A percentile compares a stretch with the other conserved stretches of the same genome.
Evolutionary conservation across 64 coral and sea anemone species (phyloP).

Genomic region (Montipora foliosa): DNA sequence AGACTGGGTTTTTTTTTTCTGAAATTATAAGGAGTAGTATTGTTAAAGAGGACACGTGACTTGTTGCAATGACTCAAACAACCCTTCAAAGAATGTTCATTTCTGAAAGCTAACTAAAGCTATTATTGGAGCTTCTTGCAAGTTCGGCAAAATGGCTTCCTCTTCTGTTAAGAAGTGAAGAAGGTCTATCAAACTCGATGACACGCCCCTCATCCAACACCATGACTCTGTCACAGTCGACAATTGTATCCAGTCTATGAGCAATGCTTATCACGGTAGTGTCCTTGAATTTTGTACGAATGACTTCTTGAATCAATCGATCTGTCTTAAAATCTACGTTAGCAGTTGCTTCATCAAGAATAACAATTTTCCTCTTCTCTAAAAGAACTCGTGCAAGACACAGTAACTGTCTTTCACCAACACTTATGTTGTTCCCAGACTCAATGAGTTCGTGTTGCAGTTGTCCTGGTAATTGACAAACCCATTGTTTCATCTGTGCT

Average conservation of each 20-base stretch:
- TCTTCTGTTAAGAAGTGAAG: constrained; percentile 6
- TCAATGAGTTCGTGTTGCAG: constrained; percentile 51
- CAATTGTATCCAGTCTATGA: constrained; percentile 84
- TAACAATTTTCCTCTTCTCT: constrained; percentile 56
- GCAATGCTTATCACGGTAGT: constrained; percentile 81
- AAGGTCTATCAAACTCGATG: constrained; percentile 74
- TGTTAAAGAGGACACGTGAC: no score
- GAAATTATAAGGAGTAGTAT: no score
- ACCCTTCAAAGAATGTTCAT: no score
- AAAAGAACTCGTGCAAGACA: constrained; percentile 70
- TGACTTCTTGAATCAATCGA: constrained; percentile 68
- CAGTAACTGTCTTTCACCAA: constrained; percentile 63
- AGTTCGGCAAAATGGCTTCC: constrained; percentile 34
- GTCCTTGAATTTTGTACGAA: constrained; percentile 71
- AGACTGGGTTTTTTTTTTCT: no score
- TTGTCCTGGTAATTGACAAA: constrained; percentile 43
- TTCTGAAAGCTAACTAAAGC: background rate
- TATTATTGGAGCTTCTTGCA: constrained; percentile 17
- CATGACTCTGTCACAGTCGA: constrained; percentile 73
- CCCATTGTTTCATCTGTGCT: constrained; percentile 27
- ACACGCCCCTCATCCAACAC: constrained; percentile 69
- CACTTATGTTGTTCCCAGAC: constrained; percentile 58
- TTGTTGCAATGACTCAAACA: no score
- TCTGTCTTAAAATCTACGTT: constrained; percentile 67
- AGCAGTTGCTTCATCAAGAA: constrained; percentile 76